Conservation (phyloP, 2,113 vertebrate species). For the Eulemur rufifrons region DNA sequence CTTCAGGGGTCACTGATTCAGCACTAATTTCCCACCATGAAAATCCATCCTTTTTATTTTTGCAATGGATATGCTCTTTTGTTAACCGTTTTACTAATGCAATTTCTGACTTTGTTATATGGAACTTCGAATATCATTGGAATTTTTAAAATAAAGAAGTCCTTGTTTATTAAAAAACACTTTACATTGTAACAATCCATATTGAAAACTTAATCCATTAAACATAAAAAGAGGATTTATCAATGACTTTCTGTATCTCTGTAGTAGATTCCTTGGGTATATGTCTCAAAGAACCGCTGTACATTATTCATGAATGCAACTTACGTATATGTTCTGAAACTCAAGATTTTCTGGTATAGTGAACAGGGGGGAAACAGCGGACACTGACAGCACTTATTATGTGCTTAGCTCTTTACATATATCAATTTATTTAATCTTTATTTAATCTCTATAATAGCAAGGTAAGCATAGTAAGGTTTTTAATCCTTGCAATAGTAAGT, state of each 20-base stretch:
- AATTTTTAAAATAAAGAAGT: constrained; percentile 27
- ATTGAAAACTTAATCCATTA: neutral
- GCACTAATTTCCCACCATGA: constrained; percentile 25
- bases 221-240: neutral
- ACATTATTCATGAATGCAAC: neutral
- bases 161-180: neutral
- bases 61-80: constrained; percentile 32
- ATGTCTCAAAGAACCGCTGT: neutral
- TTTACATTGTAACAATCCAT: neutral
- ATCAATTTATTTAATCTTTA: neutral
- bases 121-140: constrained; percentile 69
- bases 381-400: neutral
- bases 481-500: neutral
- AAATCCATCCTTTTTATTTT: constrained; percentile 60
- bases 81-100: constrained; percentile 74
- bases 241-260: neutral
- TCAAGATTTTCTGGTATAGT: neutral
- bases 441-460: neutral
- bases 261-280: neutral
- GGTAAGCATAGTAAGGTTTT: neutral
- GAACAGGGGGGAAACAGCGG: neutral
- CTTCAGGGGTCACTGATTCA: constrained; percentile 40
- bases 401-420: neutral
- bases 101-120: constrained; percentile 51
- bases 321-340: neutral